phyloP scores from a whole-genome alignment of 2,113 vertebrate genomes.

The Eurypyga helias region DNA sequence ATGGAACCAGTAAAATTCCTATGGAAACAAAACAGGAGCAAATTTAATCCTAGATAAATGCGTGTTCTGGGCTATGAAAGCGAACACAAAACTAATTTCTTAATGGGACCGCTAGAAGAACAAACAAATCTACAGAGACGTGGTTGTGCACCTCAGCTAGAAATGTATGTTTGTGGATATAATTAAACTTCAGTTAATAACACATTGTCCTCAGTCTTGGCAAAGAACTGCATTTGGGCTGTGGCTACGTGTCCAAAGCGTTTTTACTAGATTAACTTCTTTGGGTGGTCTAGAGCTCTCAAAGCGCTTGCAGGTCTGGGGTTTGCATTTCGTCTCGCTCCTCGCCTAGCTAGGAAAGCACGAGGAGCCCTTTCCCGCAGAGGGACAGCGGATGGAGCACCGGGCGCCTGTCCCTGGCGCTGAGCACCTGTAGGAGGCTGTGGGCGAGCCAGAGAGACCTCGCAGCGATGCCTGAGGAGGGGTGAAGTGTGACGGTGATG shows the following conservation, averaged over 20 bases:
- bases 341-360: not conserved
- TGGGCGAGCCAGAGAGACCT: not conserved
- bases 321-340: not conserved
- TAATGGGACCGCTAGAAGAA: not conserved
- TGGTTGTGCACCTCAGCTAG: not conserved
- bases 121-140: not conserved
- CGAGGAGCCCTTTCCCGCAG: rapidly evolving
- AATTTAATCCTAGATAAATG: not conserved
- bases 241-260: not conserved
- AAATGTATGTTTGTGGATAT: conserved; percentile 40
- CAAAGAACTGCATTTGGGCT: not conserved
- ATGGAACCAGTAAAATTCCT: conserved; percentile 11
- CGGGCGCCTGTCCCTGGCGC: not conserved
- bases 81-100: conserved; percentile 6
- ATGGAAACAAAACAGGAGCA: conserved; percentile 1
- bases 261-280: conserved; percentile 13
- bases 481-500: not conserved
- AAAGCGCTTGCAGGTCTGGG: not conserved
- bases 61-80: not conserved
- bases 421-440: not conserved
- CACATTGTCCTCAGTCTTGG: conserved; percentile 40
- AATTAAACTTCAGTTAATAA: conserved; percentile 61
- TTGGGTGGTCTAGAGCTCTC: not conserved
- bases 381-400: not conserved
- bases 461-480: not conserved